Base-by-base conservation (phyloP, 2,888 invertebrate genomes). In the Drosophila formosana region DNA sequence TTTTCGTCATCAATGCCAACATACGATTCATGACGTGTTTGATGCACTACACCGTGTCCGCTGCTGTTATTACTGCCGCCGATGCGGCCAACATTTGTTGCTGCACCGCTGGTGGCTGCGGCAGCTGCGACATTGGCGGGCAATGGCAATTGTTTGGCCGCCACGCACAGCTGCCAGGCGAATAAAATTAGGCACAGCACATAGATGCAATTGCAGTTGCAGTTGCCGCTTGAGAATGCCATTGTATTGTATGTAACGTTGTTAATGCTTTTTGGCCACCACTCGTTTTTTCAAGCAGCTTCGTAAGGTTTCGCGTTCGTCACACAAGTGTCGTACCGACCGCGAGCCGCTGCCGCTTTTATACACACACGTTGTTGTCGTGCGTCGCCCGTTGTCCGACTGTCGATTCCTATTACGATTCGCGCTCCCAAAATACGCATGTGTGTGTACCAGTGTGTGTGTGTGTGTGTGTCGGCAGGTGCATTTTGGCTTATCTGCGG, bases 1-100 rank as follows among this genome's bases (percentile, higher is more conserved):
- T n/a, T 80, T 58, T 73, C 82, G 78, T 80, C 80, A 82, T 73
- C 78, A 55, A 45, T 73, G 57, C 72, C 77, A 78, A 85, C 90
- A 81, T 84, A 86, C 82, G 80, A 79, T 88, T 76, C 82, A 66
- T 85, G 76, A 77, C 81, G 72, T 66, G 64, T 75, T 51, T 73
- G 68, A 53, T 50, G 75, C 55, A 53, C 45, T 13, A 45, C 45
- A 25, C 45, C 8, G 37, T 4, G 3, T 2, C n/a, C 11, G 9
- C 9, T 57, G 46, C 9, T 37, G 62, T 53, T 53, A 45, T 18
- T 53, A 62, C 39, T 28, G 32, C 23, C 45, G 45, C 37, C 72
- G 55, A 9, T 58, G 46, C 34, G 65, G 52, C 28, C 37, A 32
- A 46, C 41, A 64, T 50, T 75, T 67, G 67, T 65, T 57, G 64